These are phyloP conservation scores for Brachyistius frenatus DNA, from an alignment of 2,113 vertebrate genomes.

Conservation along the genomic window DNA sequence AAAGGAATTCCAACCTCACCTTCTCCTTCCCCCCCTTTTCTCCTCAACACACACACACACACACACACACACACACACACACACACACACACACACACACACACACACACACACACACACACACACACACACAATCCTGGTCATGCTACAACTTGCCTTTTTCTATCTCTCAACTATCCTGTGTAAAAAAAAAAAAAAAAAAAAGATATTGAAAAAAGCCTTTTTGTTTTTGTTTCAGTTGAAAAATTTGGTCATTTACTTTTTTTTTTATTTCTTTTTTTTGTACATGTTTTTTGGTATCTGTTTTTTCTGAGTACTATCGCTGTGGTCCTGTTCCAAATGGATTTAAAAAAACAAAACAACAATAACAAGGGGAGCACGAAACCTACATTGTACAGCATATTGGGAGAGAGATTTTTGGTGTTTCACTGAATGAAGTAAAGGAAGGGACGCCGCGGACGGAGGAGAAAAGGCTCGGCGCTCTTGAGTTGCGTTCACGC, in stretches of 20 bases:
- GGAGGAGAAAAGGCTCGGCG: not conserved
- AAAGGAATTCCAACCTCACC: constrained; percentile 84
- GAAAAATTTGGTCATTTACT: constrained; percentile 84
- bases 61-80: not conserved
- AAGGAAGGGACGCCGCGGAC: constrained; percentile 10
- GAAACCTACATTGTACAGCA: constrained; percentile 18
- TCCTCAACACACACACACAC: constrained; percentile 32
- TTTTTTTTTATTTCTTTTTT: constrained; percentile 62
- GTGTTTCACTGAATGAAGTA: constrained; percentile 38
- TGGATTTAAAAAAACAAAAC: constrained; percentile 23
- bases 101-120: constrained; percentile 23
- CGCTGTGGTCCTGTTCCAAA: constrained; percentile 79
- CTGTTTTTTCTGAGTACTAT: constrained; percentile 85
- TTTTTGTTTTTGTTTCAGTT: constrained; percentile 65
- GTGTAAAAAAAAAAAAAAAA: not conserved
- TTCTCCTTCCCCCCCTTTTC: constrained; percentile 6
- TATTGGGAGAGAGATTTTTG: constrained; percentile 10
- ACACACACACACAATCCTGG: constrained; percentile 72
- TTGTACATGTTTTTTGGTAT: constrained; percentile 13
- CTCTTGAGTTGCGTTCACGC: constrained; percentile 6
- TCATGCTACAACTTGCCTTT: constrained; percentile 87
- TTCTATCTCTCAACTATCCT: constrained; percentile 42
- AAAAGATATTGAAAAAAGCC: not conserved
- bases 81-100: too few relatives aligned
- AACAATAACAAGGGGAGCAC: not conserved